These are phyloP conservation scores for Eublepharis macularius DNA, from an alignment of 2,113 vertebrate species.

Conservation along the genomic window DNA sequence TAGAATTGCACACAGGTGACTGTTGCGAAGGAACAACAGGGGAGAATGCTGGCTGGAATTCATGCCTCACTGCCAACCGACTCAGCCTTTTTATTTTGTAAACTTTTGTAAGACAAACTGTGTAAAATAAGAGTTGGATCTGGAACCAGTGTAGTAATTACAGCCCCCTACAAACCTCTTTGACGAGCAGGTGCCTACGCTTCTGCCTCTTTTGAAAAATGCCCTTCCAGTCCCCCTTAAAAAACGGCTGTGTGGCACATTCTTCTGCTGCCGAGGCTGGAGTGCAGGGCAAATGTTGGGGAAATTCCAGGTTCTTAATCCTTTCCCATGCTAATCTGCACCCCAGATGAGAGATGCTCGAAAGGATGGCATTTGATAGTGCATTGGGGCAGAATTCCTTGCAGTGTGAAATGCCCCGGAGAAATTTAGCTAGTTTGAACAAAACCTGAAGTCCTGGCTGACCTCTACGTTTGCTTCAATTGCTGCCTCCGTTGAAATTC, in stretches of 20 bases:
- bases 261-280: not conserved
- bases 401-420: no score
- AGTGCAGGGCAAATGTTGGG: not conserved
- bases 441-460: no score
- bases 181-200: constrained; percentile 15
- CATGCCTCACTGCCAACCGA: constrained; percentile 58
- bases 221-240: not conserved
- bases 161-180: not conserved
- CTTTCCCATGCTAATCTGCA: not conserved
- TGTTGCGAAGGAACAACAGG: constrained; percentile 46
- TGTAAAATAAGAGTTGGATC: constrained; percentile 7
- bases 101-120: constrained; percentile 43
- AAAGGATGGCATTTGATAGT: no score
- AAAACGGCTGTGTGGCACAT: not conserved
- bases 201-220: not conserved
- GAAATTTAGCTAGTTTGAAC: no score
- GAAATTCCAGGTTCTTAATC: not conserved
- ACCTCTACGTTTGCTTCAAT: no score
- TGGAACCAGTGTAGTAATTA: not conserved
- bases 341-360: not conserved
- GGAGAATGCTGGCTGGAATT: constrained; percentile 50
- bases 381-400: not conserved
- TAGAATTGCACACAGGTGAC: not conserved
- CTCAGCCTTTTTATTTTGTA: constrained; percentile 66
- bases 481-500: no score